Evolutionary conservation across 2,888 invertebrate genomes (phyloP), one percentile per base, ranked within the genome.

Genomic region (Busseola fusca): DNA sequence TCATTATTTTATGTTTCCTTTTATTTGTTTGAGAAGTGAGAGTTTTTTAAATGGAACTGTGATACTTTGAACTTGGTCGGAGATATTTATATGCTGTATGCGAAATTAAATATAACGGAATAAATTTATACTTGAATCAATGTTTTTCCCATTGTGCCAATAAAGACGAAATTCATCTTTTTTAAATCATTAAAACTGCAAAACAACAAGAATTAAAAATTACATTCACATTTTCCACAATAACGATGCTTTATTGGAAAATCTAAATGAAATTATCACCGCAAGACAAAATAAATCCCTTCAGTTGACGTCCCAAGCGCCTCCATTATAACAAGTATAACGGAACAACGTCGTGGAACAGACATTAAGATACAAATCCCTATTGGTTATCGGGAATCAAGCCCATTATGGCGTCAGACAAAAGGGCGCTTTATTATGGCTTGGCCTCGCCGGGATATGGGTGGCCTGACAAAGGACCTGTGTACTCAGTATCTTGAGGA

Each of bases 291-390:
- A 12, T 52, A 27, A 72, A 45, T 64, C 72, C 42, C 67, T 70
- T 21, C 63, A 56, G 64, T 64, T 40, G 50, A 60, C 71, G 59
- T 71, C 63, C 64, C 67, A 58, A 62, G 25, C 37, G 62, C 56
- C 45, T 66, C 25, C 57, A 59, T 75, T 59, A 75, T 54, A 25
- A 45, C 37, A 69, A 72, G 40, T 50, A 30, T 30, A 34, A n/a
- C 48, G 63, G 50, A 34, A 63, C 34, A 64, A 57, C 72, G 63
- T 76, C 69, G 72, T 74, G 58, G 69, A 63, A 59, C 57, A 72
- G 54, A 76, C 71, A 76, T 77, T 76, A 77, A 62, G 81, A 83
- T 68, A 84, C 82, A 84, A 82, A 83, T 84, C 83, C 78, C 78
- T 78, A 76, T 82, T 75, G 83, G 75, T 30, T 83, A 80, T 85